Base-by-base conservation (phyloP, 2,797 vertebrate species). In the Avahi laniger region DNA sequence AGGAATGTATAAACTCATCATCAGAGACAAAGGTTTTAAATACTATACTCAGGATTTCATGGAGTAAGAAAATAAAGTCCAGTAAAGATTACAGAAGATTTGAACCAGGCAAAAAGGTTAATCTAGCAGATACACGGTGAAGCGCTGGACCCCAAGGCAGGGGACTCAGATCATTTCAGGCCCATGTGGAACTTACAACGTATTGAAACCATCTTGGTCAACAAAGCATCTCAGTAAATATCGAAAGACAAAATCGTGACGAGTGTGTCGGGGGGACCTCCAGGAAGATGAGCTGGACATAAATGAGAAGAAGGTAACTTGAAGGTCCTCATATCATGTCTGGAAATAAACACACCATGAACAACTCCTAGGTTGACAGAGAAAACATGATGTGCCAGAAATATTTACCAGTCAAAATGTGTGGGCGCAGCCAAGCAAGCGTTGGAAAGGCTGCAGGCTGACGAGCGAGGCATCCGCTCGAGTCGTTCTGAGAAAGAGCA, bases 1-100 rank as follows among this genome's bases (percentile, higher is more conserved):
- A 92, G 59, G 69, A 94, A 87, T 41, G 70, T 4, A 54, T 72
- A 72, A 61, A 81, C 70, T 85, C 52, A 89, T 96, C 91, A 86
- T 50, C 35, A 88, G 17, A 84, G 61, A 80, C 33, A 76, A 84
- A 87, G 43, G 65, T 63, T 83, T 93, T 76, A 80, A 87, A 48
- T 85, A 73, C 14, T 30, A 26, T 72, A 84, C 24, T 84, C 43
- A 80, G 43, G 70, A 87, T 87, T 93, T 94, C 50, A 50, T 57
- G 35, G 3, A 59, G 50, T 38, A 81, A 92, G 75, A 75, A 70
- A 91, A 24, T 79, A 46, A 38, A 93, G 73, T 43, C 76, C 65
- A 48, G 11, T 65, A 81, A 89, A 89, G 26, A 35, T 92, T 57
- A 54, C 43, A 85, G 73, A 78, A 83, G 28, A 89, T 48, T 75